Base-by-base conservation (phyloP, 2,797 vertebrate genomes). In the Betta splendens region DNA sequence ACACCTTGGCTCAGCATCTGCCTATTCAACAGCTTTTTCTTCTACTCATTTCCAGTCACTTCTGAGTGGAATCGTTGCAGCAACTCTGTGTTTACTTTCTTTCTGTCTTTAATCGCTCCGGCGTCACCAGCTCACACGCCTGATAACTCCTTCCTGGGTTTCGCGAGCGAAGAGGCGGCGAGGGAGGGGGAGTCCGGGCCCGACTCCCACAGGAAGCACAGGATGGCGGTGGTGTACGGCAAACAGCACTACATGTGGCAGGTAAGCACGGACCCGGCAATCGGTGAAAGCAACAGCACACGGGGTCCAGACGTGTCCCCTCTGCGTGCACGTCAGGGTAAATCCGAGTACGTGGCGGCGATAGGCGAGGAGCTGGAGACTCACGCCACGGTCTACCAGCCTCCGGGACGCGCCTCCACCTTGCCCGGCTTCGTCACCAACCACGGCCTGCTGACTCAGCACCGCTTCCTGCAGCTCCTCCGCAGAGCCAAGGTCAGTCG, bases 231-330 rank as follows among this genome's bases (percentile, higher is more conserved):
- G 4, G 62, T 92, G 43, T 92, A 92, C 7, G 90, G 89, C 15
- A 92, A 91, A 75, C 89, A 90, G 68, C 89, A 87, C 48, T 87
- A 91, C 78, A 92, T 91, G 89, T 90, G 89, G 90, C 74, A 92
- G 86, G 90, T 92, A 39, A 21, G 18, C 9, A 47, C 16, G 6
- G 2, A 36, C 37, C 22, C 3, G 17, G 1, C 12, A n/a, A n/a
- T n/a, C n/a, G n/a, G n/a, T n/a, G n/a, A n/a, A n/a, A n/a, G 15
- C 9, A 11, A 18, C 13, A 8, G 11, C 45, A 11, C n/a, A n/a
- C n/a, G n/a, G n/a, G n/a, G n/a, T n/a, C n/a, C n/a, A n/a, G n/a
- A n/a, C n/a, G 1, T 23, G 25, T 40, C 5, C 4, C n/a, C 2
- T 64, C 16, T 67, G 17, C 60, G n/a, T 50, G 0, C 35, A 20